phyloP scores from a whole-genome alignment of 2,113 vertebrate species.

The Megaceryle maxima region DNA sequence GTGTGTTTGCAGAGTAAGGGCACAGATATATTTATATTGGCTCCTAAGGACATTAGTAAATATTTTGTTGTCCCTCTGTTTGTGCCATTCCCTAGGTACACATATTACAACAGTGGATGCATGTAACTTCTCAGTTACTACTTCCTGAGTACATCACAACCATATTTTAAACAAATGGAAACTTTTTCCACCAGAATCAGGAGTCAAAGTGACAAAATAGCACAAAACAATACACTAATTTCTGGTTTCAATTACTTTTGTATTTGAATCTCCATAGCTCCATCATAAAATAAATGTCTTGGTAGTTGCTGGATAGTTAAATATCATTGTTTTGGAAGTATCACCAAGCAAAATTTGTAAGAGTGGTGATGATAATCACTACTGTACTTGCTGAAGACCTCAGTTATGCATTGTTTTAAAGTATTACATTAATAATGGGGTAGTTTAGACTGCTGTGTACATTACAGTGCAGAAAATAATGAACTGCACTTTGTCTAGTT shows the following conservation, averaged over 20 bases:
- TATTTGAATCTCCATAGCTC: background rate
- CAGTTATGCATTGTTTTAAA: background rate
- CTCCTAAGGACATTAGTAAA: constrained; percentile 44
- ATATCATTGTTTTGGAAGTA: background rate
- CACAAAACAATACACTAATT: background rate
- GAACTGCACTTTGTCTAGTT: background rate
- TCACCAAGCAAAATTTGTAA: background rate
- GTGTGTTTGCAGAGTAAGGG: constrained; percentile 9
- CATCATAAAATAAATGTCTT: background rate
- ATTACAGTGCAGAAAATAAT: background rate
- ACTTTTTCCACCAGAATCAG: background rate
- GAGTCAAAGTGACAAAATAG: background rate
- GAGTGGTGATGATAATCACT: background rate
- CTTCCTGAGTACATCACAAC: background rate
- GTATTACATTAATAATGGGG: background rate
- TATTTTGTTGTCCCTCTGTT: constrained; percentile 49
- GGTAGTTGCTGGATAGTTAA: background rate
- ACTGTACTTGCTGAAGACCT: background rate
- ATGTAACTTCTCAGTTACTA: background rate
- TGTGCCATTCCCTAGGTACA: background rate
- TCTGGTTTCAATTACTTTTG: background rate
- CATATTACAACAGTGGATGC: background rate
- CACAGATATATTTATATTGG: constrained; percentile 50
- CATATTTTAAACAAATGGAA: background rate
- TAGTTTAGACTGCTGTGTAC: background rate